Percentiles rank a stretch among this genome's conserved stretches.
These are phyloP conservation scores for Rhopalosiphum nymphaeae DNA, from an alignment of 2,888 invertebrate species.

Conservation along the genomic window DNA sequence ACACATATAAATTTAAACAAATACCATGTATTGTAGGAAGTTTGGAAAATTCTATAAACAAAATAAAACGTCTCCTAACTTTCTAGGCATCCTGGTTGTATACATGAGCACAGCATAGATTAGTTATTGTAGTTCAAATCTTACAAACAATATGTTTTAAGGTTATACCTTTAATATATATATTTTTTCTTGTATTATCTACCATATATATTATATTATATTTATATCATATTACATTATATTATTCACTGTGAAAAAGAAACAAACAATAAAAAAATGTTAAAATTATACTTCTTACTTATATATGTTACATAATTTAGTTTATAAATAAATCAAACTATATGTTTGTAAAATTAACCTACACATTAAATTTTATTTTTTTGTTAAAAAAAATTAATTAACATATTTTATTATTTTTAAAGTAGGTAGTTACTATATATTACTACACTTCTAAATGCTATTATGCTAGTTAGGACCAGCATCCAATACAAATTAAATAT, in stretches of 20 bases:
- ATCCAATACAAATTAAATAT: too few species aligned
- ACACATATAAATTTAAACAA: neutral
- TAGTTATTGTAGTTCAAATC: neutral
- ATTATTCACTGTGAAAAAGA: constrained; percentile 8
- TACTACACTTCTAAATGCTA: too few species aligned
- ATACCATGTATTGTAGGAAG: neutral
- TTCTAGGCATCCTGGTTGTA: neutral
- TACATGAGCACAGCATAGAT: neutral
- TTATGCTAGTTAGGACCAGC: too few species aligned
- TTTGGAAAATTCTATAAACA: neutral
- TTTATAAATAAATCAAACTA: constrained; percentile 53
- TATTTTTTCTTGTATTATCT: constrained; percentile 25
- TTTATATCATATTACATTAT: constrained; percentile 1
- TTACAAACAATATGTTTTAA: constrained; percentile 8
- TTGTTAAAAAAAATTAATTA: too few species aligned
- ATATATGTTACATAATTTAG: constrained; percentile 28
- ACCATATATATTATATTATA: neutral
- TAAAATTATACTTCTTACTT: constrained; percentile 25
- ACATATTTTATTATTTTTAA: too few species aligned
- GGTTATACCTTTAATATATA: neutral
- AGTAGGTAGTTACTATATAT: too few species aligned
- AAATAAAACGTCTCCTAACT: neutral
- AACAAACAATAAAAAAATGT: constrained; percentile 25
- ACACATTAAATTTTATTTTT: neutral
- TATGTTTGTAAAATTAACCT: constrained; percentile 45